Base-by-base conservation (phyloP, 1,140 invertebrate genomes). In the Odontomachus brunneus region DNA sequence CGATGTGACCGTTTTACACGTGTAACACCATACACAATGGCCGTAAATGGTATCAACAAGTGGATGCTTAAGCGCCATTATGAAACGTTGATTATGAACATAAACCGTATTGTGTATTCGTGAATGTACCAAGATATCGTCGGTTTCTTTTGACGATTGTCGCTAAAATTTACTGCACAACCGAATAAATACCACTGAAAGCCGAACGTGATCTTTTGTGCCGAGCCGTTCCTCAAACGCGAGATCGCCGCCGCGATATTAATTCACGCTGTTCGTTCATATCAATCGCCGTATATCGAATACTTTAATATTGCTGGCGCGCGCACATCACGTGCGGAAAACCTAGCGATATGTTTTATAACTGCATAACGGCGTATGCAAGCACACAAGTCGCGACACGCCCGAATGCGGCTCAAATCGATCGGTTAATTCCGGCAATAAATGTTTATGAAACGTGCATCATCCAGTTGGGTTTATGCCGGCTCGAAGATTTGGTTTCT, bases 41-140 rank as follows among this genome's bases (percentile, higher is more conserved):
- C 83, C 90, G 78, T 90, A 90, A 90, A 90, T 90, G 86, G 86
- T 91, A 92, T 92, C 91, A 91, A 91, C 88, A 89, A 92, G 90
- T 92, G 90, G 91, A 92, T 91, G 86, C 90, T 91, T 92, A 90
- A 88, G 88, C 88, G 84, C 86, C 86, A 91, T 91, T 91, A 91
- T 84, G 90, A 88, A 88, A 85, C 85, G 83, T 90, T 91, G 84
- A 91, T 91, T 91, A 90, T 90, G 86, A 85, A 86, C 83, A 89
- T 90, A 91, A 90, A 90, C 84, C 87, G 86, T 72, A 88, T 88
- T 86, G 88, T 75, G 82, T 88, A 88, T 89, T 88, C 80, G 76
- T 66, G 62, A 60, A 55, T 84, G 63, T 63, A 80, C 84, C 85
- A 86, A 89, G 88, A 85, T 87, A 89, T 63, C 69, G 60, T 76